Conservation (phyloP, 1,140 invertebrate species). For the Drosophila repletoides region DNA sequence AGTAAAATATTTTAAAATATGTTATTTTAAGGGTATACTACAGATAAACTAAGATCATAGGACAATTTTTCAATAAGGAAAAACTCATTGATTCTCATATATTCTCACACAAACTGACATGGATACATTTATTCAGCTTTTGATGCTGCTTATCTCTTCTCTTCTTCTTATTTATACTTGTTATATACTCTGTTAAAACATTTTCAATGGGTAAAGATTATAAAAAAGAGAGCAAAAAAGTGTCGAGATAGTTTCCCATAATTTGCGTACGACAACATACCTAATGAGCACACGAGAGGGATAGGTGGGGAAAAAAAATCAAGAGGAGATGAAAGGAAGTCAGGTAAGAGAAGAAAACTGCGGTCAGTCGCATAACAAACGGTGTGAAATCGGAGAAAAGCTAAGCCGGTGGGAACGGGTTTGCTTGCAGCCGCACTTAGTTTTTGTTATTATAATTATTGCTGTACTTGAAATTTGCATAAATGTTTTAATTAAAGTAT, state of each 20-base stretch:
- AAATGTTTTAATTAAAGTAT: conserved; percentile 76
- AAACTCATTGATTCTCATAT: too few relatives aligned
- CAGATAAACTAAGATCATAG: too few relatives aligned
- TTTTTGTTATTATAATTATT: conserved; percentile 63
- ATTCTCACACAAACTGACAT: too few relatives aligned
- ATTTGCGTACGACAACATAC: conserved; percentile 59
- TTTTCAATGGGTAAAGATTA: conserved; percentile 5
- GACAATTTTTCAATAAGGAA: too few relatives aligned
- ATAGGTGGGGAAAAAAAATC: background rate
- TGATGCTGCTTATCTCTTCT: too few relatives aligned
- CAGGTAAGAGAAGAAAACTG: conserved; percentile 21
- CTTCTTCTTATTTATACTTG: too few relatives aligned
- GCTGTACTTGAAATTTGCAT: conserved; percentile 64
- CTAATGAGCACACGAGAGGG: conserved; percentile 53
- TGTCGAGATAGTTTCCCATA: conserved; percentile 71
- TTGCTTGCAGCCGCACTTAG: conserved; percentile 58
- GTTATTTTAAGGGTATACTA: too few relatives aligned
- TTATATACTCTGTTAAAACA: too few relatives aligned
- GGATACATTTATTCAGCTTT: too few relatives aligned
- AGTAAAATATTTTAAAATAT: too few relatives aligned
- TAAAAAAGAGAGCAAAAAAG: conserved; percentile 39
- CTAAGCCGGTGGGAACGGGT: background rate
- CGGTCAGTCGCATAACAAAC: conserved; percentile 73
- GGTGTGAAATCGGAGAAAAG: conserved; percentile 66
- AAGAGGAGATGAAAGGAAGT: background rate